phyloP scores from a whole-genome alignment of 2,113 vertebrate genomes.

The Arvicanthis niloticus region DNA sequence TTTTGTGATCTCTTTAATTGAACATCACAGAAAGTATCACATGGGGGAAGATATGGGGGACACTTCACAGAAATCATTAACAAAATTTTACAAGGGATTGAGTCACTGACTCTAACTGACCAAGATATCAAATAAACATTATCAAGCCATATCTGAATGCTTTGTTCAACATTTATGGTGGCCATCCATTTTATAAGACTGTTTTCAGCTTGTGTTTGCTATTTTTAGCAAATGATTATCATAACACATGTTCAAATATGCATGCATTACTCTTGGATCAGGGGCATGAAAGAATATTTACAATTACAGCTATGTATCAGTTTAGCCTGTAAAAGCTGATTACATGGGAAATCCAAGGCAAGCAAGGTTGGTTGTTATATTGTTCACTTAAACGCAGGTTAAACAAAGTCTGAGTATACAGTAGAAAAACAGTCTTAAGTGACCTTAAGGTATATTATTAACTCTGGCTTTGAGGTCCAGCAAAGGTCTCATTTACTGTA shows the following conservation, averaged over 20 bases:
- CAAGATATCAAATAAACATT: background rate
- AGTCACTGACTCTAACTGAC: background rate
- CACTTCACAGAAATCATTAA: background rate
- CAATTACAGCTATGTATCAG: background rate
- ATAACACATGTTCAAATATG: background rate
- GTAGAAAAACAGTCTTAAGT: background rate
- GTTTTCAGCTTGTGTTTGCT: background rate
- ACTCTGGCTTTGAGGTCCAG: background rate
- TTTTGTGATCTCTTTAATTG: background rate
- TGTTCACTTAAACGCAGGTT: background rate
- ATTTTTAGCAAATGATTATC: background rate
- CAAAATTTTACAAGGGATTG: background rate
- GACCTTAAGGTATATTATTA: background rate
- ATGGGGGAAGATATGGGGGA: background rate
- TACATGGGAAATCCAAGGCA: background rate
- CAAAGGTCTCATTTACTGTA: background rate
- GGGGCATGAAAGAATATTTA: background rate
- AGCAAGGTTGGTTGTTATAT: background rate
- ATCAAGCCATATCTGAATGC: background rate
- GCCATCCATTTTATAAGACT: background rate
- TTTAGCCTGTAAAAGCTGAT: background rate
- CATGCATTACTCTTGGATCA: background rate
- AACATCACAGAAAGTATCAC: background rate
- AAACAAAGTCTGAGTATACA: background rate
- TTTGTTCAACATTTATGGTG: background rate